Evolutionary conservation across 2,113 vertebrate species (phyloP).

Genomic region (Pomatorhinus ruficollis): DNA sequence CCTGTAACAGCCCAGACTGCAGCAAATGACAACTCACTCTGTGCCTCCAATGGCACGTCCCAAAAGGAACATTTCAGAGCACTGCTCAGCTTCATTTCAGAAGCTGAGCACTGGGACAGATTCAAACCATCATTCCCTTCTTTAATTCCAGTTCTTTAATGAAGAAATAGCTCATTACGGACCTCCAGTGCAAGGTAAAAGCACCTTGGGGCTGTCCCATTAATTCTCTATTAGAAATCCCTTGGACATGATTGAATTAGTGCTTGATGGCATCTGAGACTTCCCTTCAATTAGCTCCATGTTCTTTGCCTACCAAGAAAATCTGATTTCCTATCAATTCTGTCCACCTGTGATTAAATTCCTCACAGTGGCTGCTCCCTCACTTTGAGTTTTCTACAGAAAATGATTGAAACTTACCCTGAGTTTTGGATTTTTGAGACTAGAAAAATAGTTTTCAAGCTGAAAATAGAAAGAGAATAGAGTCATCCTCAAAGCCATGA

Average conservation of each 20-base stretch:
- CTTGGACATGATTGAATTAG: background rate
- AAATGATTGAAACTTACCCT: slow-evolving; percentile 87
- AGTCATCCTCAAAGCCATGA: background rate
- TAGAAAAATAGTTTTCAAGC: slow-evolving; percentile 99
- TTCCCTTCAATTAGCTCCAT: background rate
- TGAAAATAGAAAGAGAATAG: slow-evolving; percentile 68
- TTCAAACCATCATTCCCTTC: background rate
- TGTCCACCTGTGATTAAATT: background rate
- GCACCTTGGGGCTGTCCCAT: background rate
- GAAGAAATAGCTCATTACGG: background rate
- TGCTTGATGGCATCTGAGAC: background rate
- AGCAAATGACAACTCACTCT: background rate
- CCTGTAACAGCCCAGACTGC: background rate
- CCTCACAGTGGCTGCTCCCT: background rate
- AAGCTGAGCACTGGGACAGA: background rate
- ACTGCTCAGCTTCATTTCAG: background rate
- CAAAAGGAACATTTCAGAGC: background rate
- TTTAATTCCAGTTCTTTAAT: background rate
- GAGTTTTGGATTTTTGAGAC: slow-evolving; percentile 99
- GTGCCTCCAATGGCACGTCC: background rate
- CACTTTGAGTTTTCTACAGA: background rate
- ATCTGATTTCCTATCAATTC: background rate
- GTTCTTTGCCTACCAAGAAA: background rate
- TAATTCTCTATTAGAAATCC: background rate
- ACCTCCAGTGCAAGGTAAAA: background rate